phyloP scores from a whole-genome alignment of 1,140 invertebrate species.

The Helicoverpa armigera region DNA sequence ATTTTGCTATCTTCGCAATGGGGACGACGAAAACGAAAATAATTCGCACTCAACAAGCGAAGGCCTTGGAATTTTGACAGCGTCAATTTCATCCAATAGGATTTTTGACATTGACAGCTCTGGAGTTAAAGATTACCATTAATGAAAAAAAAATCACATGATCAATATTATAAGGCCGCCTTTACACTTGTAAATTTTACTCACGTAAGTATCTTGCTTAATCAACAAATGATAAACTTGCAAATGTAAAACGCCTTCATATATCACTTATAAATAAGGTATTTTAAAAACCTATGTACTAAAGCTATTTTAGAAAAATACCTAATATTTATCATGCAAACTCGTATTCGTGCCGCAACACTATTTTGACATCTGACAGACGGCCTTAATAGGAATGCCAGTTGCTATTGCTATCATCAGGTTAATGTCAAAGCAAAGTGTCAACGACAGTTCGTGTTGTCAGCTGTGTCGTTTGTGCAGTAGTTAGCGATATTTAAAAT shows the following conservation, averaged over 20 bases:
- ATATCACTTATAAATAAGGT: no score
- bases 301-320: no score
- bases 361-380: background rate
- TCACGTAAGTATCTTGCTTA: no score
- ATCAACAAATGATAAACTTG: no score
- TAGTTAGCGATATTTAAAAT: conserved; percentile 44
- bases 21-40: conserved; percentile 4
- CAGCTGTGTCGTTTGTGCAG: conserved; percentile 20
- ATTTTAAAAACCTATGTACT: no score
- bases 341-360: background rate
- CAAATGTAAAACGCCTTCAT: no score
- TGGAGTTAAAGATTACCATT: no score
- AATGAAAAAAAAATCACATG: background rate
- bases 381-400: no score
- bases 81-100: background rate
- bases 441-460: background rate
- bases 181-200: no score
- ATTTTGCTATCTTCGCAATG: background rate
- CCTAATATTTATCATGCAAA: no score
- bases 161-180: background rate
- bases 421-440: background rate
- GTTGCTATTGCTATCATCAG: background rate
- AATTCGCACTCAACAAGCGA: background rate
- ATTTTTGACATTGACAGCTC: background rate
- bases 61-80: conserved; percentile 34